Evolutionary conservation across 2,113 vertebrate genomes (phyloP).

Genomic region (Oncorhynchus kisutch): DNA sequence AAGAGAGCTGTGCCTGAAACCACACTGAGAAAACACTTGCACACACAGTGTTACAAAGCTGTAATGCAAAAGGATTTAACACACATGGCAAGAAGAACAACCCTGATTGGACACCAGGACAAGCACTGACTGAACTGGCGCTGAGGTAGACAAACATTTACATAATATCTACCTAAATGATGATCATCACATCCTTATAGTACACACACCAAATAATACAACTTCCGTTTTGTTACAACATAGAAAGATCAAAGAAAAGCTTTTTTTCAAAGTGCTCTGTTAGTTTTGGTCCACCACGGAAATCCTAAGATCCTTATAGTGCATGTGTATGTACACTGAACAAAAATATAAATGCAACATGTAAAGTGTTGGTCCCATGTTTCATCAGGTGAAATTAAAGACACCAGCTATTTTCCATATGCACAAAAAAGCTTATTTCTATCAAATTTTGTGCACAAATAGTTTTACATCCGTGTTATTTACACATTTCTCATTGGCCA

Average conservation of each 20-base stretch:
- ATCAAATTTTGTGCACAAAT: too few species aligned
- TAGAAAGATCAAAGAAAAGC: constrained; percentile 73
- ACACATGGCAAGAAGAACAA: constrained; percentile 80
- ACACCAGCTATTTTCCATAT: too few species aligned
- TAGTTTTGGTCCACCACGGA: constrained; percentile 73
- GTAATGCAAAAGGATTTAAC: constrained; percentile 73
- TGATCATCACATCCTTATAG: constrained; percentile 74
- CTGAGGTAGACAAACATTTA: constrained; percentile 99
- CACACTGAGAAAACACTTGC: constrained; percentile 83
- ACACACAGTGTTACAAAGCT: constrained; percentile 78
- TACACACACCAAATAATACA: constrained; percentile 73
- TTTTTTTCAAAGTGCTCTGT: constrained; percentile 72
- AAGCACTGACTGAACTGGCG: constrained; percentile 92
- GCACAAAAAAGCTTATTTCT: too few species aligned
- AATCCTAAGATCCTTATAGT: constrained; percentile 64
- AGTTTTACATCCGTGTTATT: too few species aligned
- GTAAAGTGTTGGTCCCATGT: too few species aligned
- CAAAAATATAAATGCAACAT: too few species aligned
- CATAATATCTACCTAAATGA: constrained; percentile 77
- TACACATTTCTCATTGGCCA: too few species aligned
- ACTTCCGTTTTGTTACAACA: constrained; percentile 72
- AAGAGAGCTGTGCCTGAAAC: constrained; percentile 88
- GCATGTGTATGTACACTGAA: constrained; percentile 54
- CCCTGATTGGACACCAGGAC: constrained; percentile 88
- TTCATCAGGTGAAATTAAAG: too few species aligned